Conservation (phyloP, 2,888 invertebrate genomes). For the Leucophenga montana region DNA sequence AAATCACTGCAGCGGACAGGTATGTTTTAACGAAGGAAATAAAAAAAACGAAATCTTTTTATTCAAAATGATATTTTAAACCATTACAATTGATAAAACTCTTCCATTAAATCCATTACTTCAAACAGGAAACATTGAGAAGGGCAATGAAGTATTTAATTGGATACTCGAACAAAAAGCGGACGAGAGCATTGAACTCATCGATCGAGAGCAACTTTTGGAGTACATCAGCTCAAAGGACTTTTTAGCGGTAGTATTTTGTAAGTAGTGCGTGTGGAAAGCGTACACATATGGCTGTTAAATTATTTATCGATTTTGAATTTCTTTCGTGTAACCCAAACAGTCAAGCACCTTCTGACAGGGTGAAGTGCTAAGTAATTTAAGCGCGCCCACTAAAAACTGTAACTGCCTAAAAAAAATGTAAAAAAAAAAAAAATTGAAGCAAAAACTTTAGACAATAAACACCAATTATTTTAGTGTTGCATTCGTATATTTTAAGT, state of each 20-base stretch:
- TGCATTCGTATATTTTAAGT: neutral
- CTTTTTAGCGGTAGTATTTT: slow-evolving; percentile 92
- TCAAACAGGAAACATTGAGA: slow-evolving; percentile 79
- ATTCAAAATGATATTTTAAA: neutral
- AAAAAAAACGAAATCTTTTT: slow-evolving; percentile 23
- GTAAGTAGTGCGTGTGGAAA: slow-evolving; percentile 78
- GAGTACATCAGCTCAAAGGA: slow-evolving; percentile 92
- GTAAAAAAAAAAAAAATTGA: slow-evolving; percentile 28
- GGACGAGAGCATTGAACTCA: slow-evolving; percentile 92
- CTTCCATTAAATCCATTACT: slow-evolving; percentile 1
- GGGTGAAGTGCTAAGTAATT: slow-evolving; percentile 23
- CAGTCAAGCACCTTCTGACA: neutral
- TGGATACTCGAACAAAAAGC: slow-evolving; percentile 95
- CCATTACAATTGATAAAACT: neutral
- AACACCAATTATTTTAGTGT: neutral
- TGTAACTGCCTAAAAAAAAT: slow-evolving; percentile 61
- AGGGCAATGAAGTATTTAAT: slow-evolving; percentile 87
- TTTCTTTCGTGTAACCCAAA: slow-evolving; percentile 17
- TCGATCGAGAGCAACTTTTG: slow-evolving; percentile 85
- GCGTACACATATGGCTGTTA: neutral
- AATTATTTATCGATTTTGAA: neutral
- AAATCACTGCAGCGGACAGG: slow-evolving; percentile 69
- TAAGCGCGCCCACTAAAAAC: slow-evolving; percentile 66
- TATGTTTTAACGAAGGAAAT: slow-evolving; percentile 62
- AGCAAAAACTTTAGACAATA: neutral